These are phyloP conservation scores for Oncorhynchus tshawytscha DNA, from an alignment of 2,113 vertebrate species.

Conservation along the genomic window DNA sequence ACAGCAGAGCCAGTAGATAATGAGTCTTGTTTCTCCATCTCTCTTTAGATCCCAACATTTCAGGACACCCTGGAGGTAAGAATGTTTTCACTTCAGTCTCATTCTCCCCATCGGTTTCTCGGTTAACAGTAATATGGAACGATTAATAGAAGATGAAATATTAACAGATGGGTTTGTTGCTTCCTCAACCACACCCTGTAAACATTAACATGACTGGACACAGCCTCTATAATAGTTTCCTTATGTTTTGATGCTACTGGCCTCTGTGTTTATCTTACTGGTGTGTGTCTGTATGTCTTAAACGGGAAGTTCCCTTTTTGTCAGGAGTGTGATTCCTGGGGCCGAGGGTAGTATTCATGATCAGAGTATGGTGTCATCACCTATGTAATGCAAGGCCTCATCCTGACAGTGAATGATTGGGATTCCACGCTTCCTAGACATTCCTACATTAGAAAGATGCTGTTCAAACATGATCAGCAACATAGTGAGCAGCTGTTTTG, in stretches of 20 bases:
- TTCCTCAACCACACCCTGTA: not conserved
- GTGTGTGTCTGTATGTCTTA: not conserved
- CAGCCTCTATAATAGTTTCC: not conserved
- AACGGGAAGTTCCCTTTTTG: not conserved
- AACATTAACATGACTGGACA: not conserved
- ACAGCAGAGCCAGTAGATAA: conserved; percentile 19
- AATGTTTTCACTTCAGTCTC: conserved; percentile 23
- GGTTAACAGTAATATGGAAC: conserved; percentile 12
- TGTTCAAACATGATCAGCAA: too few relatives aligned
- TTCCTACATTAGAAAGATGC: too few relatives aligned
- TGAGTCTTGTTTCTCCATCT: conserved; percentile 53
- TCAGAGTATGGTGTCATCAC: too few relatives aligned
- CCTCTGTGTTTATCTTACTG: not conserved
- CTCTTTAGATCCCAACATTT: conserved; percentile 31
- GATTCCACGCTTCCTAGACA: too few relatives aligned
- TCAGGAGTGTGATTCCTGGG: too few relatives aligned
- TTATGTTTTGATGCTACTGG: not conserved
- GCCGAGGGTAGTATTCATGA: too few relatives aligned
- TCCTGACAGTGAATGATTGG: too few relatives aligned
- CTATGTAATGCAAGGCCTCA: too few relatives aligned
- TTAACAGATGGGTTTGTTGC: not conserved
- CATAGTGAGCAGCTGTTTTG: too few relatives aligned
- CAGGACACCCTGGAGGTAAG: conserved; percentile 63
- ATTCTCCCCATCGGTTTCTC: not conserved
- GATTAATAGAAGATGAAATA: not conserved